A percentile compares a stretch with the other conserved stretches of the same genome.
These are phyloP conservation scores for Pterostichus niger DNA, from an alignment of 2,888 invertebrate species.

Conservation along the genomic window DNA sequence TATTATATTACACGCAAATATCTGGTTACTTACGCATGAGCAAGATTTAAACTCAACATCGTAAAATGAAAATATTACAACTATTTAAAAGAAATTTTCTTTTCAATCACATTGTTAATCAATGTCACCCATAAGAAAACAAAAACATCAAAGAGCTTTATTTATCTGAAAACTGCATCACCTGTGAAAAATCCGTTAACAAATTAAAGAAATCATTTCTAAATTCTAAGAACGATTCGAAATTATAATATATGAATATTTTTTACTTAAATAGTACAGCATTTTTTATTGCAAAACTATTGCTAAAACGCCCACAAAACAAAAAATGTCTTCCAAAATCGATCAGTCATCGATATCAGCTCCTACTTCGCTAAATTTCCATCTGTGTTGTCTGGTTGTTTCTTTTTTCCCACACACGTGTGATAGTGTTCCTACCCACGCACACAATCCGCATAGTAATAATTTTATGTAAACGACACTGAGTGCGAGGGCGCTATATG, in stretches of 20 bases:
- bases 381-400: neutral
- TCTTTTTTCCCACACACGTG: slow-evolving; percentile 49
- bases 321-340: slow-evolving; percentile 28
- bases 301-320: slow-evolving; percentile 24
- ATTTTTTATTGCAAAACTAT: slow-evolving; percentile 3
- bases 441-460: slow-evolving; percentile 60
- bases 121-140: neutral
- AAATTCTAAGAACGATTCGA: slow-evolving; percentile 5
- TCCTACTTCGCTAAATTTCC: slow-evolving; percentile 34
- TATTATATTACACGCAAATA: slow-evolving; percentile 51
- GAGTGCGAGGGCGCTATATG: slow-evolving; percentile 31
- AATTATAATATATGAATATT: slow-evolving; percentile 31
- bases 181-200: neutral
- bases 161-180: slow-evolving; percentile 14
- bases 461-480: slow-evolving; percentile 60
- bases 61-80: slow-evolving; percentile 19
- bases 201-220: slow-evolving; percentile 11
- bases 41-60: neutral
- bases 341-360: slow-evolving; percentile 30
- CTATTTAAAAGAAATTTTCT: slow-evolving; percentile 10
- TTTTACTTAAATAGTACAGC: slow-evolving; percentile 29
- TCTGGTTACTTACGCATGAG: slow-evolving; percentile 16
- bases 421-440: slow-evolving; percentile 59
- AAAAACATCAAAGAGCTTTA: neutral
- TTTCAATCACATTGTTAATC: neutral